Base-by-base conservation (phyloP, 2,888 invertebrate species). In the Rhagium mordax region DNA sequence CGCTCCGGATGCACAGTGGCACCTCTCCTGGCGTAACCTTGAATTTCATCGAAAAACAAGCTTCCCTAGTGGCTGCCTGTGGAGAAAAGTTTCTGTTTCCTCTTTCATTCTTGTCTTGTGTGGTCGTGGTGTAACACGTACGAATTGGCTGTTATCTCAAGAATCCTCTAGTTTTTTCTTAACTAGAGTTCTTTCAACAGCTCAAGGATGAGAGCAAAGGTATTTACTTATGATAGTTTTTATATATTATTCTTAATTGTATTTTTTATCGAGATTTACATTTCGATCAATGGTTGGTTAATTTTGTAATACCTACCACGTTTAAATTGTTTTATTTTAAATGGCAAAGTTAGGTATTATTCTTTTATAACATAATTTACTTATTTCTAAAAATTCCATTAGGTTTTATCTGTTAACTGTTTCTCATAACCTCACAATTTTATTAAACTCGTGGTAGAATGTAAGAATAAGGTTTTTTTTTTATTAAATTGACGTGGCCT, bases 131-230 rank as follows among this genome's bases (percentile, higher is more conserved):
- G 75, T 53, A 66, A 62, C 73, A 78, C 78, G 62, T 68, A 70
- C 51, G 70, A 72, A 77, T 82, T 77, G 61, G 77, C 77, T 79
- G 78, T 78, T 79, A 84, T 82, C 64, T 71, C 49, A 74, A 68
- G 78, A 80, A 83, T 84, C 84, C 64, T 81, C 80, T 80, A 79
- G 81, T 79, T 82, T 81, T 82, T 81, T 61, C 0, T 6, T 66
- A 81, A 78, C 81, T 76, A 79, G 77, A 74, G 75, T 78, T 79
- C 78, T 79, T 78, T 71, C 68, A 82, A 79, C 78, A 79, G 71
- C 72, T 81, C 83, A 72, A 80, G 77, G 75, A 89, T 89, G 89
- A 89, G 89, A 88, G 89, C 89, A 84, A 89, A 89, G 89, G 89
- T 89, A 86, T 86, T 83, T 79, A 41, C 27, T 70, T 59, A 18